phyloP scores from a whole-genome alignment of 2,888 invertebrate species.

The Macrophya annulata region DNA sequence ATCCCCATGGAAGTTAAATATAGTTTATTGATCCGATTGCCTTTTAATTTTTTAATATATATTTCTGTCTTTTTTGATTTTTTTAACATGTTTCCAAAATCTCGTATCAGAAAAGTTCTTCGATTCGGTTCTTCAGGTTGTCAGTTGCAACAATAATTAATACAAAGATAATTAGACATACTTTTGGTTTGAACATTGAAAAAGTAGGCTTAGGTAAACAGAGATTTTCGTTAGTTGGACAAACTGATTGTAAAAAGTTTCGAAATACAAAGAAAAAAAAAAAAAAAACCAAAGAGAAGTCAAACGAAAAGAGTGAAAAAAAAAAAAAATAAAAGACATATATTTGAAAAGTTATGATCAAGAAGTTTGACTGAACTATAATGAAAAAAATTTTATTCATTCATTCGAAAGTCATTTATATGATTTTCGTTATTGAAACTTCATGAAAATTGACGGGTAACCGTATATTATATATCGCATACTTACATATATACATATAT shows the following conservation, averaged over 20 bases:
- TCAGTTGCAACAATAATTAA: too few species aligned
- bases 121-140: slow-evolving; percentile 11
- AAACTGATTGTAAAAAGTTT: not conserved
- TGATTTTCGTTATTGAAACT: too few species aligned
- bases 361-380: slow-evolving; percentile 16
- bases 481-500: not conserved
- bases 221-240: not conserved
- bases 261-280: not conserved
- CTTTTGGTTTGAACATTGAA: slow-evolving; percentile 6
- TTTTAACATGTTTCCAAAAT: not conserved
- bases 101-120: not conserved
- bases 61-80: too few species aligned
- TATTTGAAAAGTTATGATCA: slow-evolving; percentile 19
- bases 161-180: not conserved
- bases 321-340: not conserved
- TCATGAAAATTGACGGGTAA: too few species aligned
- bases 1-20: too few species aligned
- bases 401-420: too few species aligned
- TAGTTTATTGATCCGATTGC: too few species aligned
- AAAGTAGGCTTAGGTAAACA: not conserved
- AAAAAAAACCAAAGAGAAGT: not conserved
- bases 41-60: too few species aligned
- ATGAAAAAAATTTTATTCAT: not conserved
- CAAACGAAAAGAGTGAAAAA: not conserved
- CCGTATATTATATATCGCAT: not conserved